Conservation (phyloP, 2,888 invertebrate species). For the Colletes collaris region DNA sequence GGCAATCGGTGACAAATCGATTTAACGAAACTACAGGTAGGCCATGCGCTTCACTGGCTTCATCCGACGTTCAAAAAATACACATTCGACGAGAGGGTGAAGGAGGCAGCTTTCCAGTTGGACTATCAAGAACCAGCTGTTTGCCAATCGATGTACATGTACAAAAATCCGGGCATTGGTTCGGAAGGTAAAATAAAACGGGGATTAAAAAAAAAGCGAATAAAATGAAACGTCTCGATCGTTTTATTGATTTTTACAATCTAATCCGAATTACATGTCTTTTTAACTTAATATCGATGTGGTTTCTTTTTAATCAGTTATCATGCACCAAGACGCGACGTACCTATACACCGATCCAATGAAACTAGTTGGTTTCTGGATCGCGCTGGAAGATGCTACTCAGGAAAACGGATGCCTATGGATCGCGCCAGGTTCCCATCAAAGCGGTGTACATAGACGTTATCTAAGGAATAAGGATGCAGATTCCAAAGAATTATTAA, state of each 20-base stretch:
- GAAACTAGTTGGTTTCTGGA: slow-evolving; percentile 95
- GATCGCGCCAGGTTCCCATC: slow-evolving; percentile 96
- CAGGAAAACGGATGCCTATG: slow-evolving; percentile 97
- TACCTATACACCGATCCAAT: slow-evolving; percentile 94
- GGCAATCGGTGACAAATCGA: background rate
- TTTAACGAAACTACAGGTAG: slow-evolving; percentile 84
- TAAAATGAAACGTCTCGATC: background rate
- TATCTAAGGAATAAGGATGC: slow-evolving; percentile 89
- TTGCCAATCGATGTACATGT: slow-evolving; percentile 99
- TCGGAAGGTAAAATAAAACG: slow-evolving; percentile 88
- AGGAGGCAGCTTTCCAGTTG: slow-evolving; percentile 89
- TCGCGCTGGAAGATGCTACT: slow-evolving; percentile 97
- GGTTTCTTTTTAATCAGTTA: slow-evolving; percentile 84
- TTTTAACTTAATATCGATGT: slow-evolving; percentile 49
- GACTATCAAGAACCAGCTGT: slow-evolving; percentile 92
- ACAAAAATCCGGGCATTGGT: slow-evolving; percentile 96
- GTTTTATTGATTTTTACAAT: background rate
- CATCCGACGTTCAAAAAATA: slow-evolving; percentile 92
- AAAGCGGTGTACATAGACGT: slow-evolving; percentile 90
- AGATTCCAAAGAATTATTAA: slow-evolving; percentile 85
- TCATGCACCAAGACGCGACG: slow-evolving; percentile 93
- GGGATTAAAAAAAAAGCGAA: background rate
- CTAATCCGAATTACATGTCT: background rate
- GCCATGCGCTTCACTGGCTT: slow-evolving; percentile 93
- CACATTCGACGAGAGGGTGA: slow-evolving; percentile 93